Percentiles rank a stretch among this genome's conserved stretches.
Conservation (phyloP, 2,797 vertebrate genomes). For the Typhlichthys eigenmanni region DNA sequence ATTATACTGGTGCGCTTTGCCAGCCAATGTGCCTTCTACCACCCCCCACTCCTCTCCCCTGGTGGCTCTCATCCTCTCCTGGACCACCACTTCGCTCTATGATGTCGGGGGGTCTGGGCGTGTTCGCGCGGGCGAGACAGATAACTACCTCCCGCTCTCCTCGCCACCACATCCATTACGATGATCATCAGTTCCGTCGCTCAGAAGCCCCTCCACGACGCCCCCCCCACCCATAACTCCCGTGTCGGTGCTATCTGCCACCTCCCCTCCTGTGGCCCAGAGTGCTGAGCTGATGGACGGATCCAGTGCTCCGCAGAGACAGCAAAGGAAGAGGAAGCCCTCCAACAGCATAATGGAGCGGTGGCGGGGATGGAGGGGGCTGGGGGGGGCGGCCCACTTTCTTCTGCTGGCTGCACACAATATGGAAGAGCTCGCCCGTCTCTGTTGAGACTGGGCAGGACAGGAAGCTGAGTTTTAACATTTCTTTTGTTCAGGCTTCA, state of each 20-base stretch:
- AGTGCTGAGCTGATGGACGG: conserved; percentile 35
- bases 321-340: conserved; percentile 42
- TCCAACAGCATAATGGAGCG: conserved; percentile 41
- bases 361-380: conserved; percentile 2
- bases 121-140: conserved; percentile 44
- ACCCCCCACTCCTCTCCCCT: conserved; percentile 1
- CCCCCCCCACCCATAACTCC: conserved; percentile 4
- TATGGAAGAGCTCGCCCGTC: too few relatives aligned
- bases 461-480: too few relatives aligned
- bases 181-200: conserved; percentile 71
- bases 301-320: conserved; percentile 42
- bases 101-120: conserved; percentile 1
- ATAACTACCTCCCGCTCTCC: conserved; percentile 54
- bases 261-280: conserved; percentile 3
- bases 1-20: conserved; percentile 38
- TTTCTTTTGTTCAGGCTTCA: too few relatives aligned
- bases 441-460: too few relatives aligned
- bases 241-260: not conserved
- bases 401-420: too few relatives aligned
- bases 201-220: conserved; percentile 42
- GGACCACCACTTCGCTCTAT: conserved; percentile 7
- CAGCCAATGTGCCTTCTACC: conserved; percentile 27
- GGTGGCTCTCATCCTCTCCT: not conserved
- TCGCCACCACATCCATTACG: conserved; percentile 59
- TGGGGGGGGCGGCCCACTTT: not conserved